Percentiles rank a stretch among this genome's conserved stretches.
Evolutionary conservation across 2,888 invertebrate genomes (phyloP).

Genomic region (Fragum whitleyi): DNA sequence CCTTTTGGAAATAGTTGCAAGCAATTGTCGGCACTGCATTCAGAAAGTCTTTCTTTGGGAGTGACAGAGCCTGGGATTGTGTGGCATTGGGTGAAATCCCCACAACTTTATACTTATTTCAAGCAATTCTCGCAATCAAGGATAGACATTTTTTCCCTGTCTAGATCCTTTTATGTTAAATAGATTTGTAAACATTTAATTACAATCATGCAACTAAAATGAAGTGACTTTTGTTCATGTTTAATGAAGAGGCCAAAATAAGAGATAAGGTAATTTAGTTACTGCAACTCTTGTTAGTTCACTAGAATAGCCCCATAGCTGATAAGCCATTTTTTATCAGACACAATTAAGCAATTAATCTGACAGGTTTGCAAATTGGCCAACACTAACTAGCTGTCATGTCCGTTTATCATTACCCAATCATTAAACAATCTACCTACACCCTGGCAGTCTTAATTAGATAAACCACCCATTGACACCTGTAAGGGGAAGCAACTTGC

Average conservation of each 20-base stretch:
- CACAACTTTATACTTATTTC: too few relatives aligned
- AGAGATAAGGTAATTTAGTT: not conserved
- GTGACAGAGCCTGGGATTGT: too few relatives aligned
- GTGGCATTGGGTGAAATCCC: too few relatives aligned
- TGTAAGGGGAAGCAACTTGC: constrained; percentile 20
- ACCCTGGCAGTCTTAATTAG: not conserved
- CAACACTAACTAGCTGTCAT: constrained; percentile 29
- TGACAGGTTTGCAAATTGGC: constrained; percentile 39
- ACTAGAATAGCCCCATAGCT: constrained; percentile 5
- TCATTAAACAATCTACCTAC: constrained; percentile 16
- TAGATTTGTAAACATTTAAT: too few relatives aligned
- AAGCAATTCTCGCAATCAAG: too few relatives aligned
- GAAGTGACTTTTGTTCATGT: not conserved
- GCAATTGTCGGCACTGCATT: too few relatives aligned
- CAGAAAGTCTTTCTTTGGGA: too few relatives aligned
- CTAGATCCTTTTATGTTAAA: too few relatives aligned
- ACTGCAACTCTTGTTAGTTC: not conserved
- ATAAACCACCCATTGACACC: constrained; percentile 24
- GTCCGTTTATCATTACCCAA: constrained; percentile 6
- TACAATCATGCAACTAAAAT: too few relatives aligned
- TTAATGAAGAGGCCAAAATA: not conserved
- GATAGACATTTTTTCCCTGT: too few relatives aligned
- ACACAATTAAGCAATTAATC: constrained; percentile 21
- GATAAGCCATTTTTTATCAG: constrained; percentile 16
- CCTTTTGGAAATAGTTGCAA: too few relatives aligned